Base-by-base conservation (phyloP, 2,113 vertebrate species). In the Cromileptes altivelis region DNA sequence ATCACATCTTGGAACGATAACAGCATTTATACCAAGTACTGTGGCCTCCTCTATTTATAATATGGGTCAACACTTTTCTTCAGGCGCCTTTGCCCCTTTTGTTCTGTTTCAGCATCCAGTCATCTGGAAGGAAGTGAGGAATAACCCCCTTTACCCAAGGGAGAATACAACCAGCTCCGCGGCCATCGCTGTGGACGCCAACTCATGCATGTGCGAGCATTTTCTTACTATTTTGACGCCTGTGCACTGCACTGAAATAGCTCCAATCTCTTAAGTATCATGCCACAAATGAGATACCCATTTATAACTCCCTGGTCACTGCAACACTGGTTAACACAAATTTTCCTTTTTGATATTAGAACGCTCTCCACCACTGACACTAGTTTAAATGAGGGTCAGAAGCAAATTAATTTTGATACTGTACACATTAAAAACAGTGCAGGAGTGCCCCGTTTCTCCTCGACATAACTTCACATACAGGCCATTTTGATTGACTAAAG, bases 11-110 rank as follows among this genome's bases (percentile, higher is more conserved):
- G 10, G 47, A 61, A 68, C 12, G 21, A 52, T 40, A 72, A 61
- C 19, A n/a, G 27, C 18, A 21, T 60, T 42, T 67, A 60, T 45
- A 21, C 10, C 6, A 25, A 81, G 17, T 56, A 77, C 27, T 55
- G 19, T 30, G n/a, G 27, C 33, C n/a, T 69, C 17, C 23, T 83
- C 27, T 27, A 52, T 57, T 78, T 40, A 67, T 23, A 67, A 71
- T 76, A 11, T 61, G 71, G 78, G 75, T 85, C 75, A 80, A n/a
- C 50, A 33, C 55, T 64, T 61, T 49, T 70, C 80, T 80, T 57
- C 40, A 2, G 73, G 85, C 57, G 2, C 23, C 19, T 60, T 40
- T 13, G 40, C 56, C 30, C 70, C 61, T 55, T 69, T 85, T 75
- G 75, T 85, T 80, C 62, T 71, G 30, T 25, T 72, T 50, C 52